Percentiles rank a stretch among this genome's conserved stretches.
phyloP scores from a whole-genome alignment of 2,113 vertebrate species.

The Myiopsitta monachus region DNA sequence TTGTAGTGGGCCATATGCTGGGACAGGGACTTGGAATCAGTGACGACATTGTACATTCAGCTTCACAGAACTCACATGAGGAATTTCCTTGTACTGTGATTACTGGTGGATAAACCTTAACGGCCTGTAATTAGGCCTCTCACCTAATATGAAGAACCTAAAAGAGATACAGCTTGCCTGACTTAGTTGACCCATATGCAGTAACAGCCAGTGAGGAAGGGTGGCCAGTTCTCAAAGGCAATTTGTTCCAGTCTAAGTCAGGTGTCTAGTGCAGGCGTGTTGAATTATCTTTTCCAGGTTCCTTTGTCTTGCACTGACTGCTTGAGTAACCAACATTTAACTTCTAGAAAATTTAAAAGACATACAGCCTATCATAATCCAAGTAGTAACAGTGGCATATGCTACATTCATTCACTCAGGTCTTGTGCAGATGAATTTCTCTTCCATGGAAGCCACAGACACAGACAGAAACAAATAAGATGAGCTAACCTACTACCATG shows the following conservation, averaged over 20 bases:
- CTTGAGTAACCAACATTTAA: background rate
- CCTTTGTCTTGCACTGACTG: background rate
- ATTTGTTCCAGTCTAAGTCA: background rate
- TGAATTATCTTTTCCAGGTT: background rate
- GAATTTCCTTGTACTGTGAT: background rate
- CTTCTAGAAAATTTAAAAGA: background rate
- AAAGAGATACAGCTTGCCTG: background rate
- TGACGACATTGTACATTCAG: background rate
- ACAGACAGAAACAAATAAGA: background rate
- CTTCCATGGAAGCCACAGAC: background rate
- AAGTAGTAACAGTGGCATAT: background rate
- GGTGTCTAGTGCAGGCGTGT: background rate
- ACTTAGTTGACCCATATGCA: background rate
- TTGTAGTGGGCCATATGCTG: background rate
- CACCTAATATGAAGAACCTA: background rate
- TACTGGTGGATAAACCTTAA: background rate
- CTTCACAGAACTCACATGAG: background rate
- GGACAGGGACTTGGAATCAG: background rate
- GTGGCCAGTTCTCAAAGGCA: background rate
- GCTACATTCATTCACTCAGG: background rate
- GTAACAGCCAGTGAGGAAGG: background rate
- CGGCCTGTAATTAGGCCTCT: background rate
- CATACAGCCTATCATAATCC: background rate
- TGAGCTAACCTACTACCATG: background rate
- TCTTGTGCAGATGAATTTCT: background rate